Evolutionary conservation across 2,797 vertebrate species (phyloP), one percentile per base, ranked within the genome.

Genomic region (Buphagus erythrorhynchus): DNA sequence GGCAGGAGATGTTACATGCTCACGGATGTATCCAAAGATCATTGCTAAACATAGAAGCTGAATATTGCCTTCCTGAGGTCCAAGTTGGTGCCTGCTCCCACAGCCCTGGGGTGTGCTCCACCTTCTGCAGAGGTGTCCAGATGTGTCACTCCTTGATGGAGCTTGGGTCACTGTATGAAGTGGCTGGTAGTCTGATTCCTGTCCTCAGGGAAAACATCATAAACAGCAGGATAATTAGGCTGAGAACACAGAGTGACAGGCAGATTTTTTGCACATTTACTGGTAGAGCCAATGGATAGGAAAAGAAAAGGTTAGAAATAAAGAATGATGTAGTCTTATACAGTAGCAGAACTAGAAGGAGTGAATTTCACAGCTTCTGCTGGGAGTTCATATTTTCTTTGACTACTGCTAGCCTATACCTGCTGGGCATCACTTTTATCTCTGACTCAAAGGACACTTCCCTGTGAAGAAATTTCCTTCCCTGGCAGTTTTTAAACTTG

Each of bases 401-500:
- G 72, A 88, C 73, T 93, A 63, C 43, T 85, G 92, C 38, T 89
- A 94, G 77, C 35, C 77, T 85, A 20, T 76, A 82, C 80, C 96
- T 93, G 88, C 95, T 91, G 90, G 93, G 92, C 92, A 96, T 76
- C 42, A 26, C 96, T 97, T 97, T 97, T 54, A 96, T 97, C 90
- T 95, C 62, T 87, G 77, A 71, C 86, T 96, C 93, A 91, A 71
- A 94, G 90, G 77, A 93, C 36, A 79, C 77, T 91, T 94, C 90
- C n/a, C n/a, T n/a, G n/a, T 95, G 84, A 97, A 93, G 83, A 92
- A 82, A 69, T 74, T 95, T 74, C 62, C 46, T 92, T 85, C 79
- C 58, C 51, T 79, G 59, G 63, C 40, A 89, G 61, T 94, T 79
- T 94, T 89, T 46, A 10, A 52, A 79, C 80, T 94, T 89, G 74